phyloP scores from a whole-genome alignment of 2,888 invertebrate genomes.

The Aphodius sticticus region DNA sequence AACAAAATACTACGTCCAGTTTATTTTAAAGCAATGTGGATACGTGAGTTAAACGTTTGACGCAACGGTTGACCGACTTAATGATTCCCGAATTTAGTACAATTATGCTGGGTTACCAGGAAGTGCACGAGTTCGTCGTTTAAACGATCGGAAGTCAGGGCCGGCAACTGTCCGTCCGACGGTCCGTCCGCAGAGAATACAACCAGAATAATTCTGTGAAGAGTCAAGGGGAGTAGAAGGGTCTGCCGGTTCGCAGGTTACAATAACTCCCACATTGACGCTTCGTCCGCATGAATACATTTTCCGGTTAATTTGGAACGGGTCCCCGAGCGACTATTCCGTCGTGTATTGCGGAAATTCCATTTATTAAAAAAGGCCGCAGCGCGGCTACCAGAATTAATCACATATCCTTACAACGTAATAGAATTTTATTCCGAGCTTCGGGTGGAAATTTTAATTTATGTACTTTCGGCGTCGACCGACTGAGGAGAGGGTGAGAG shows the following conservation, averaged over 20 bases:
- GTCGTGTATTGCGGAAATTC: background rate
- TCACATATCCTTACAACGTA: slow-evolving; percentile 4
- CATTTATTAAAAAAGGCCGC: slow-evolving; percentile 4
- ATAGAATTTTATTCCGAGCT: background rate
- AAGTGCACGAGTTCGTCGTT: background rate
- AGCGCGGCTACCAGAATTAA: background rate
- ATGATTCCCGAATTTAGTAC: background rate
- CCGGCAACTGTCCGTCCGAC: background rate
- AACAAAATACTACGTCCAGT: background rate
- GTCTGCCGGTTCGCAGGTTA: background rate
- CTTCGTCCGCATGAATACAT: slow-evolving; percentile 4
- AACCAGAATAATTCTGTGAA: slow-evolving; percentile 4
- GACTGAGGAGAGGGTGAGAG: background rate
- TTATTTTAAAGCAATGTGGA: background rate
- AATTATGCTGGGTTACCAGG: background rate
- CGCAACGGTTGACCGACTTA: background rate
- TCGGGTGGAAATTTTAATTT: slow-evolving; percentile 4
- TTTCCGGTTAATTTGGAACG: slow-evolving; percentile 4
- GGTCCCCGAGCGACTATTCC: background rate
- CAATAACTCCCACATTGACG: slow-evolving; percentile 4
- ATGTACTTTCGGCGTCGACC: background rate
- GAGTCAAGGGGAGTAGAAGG: background rate
- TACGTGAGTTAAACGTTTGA: background rate
- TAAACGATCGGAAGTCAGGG: background rate
- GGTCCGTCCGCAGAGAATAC: background rate